phyloP scores from a whole-genome alignment of 2,113 vertebrate species.

The Callipepla squamata region DNA sequence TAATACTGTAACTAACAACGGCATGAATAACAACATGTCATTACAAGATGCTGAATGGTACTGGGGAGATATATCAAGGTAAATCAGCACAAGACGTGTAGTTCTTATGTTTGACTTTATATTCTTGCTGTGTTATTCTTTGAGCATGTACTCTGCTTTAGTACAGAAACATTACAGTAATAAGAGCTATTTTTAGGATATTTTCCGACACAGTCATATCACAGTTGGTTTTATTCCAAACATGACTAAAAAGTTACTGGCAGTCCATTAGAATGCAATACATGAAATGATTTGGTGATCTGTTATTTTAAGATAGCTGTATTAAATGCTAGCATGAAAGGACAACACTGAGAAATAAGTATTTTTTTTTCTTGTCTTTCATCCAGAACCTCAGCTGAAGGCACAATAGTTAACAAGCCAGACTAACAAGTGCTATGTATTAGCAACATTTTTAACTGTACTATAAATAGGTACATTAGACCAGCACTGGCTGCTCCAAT shows the following conservation, averaged over 20 bases:
- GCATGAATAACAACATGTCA: constrained; percentile 98
- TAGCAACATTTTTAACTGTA: constrained; percentile 39
- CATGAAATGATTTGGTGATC: constrained; percentile 24
- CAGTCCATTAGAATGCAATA: background rate
- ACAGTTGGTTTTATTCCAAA: constrained; percentile 51
- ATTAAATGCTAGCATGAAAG: constrained; percentile 1
- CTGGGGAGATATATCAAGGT: constrained; percentile 99
- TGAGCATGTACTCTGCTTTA: background rate
- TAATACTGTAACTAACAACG: constrained; percentile 90
- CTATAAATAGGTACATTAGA: constrained; percentile 41
- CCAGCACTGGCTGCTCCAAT: background rate
- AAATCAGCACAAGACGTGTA: constrained; percentile 51
- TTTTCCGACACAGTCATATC: constrained; percentile 53
- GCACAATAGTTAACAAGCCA: background rate
- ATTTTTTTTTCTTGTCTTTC: background rate
- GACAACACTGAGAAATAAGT: background rate
- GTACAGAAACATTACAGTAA: constrained; percentile 18
- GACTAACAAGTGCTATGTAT: constrained; percentile 24
- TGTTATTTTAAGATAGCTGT: constrained; percentile 7
- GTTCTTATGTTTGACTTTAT: background rate
- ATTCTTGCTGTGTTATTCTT: background rate
- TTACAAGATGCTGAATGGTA: constrained; percentile 99
- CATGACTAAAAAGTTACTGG: constrained; percentile 46
- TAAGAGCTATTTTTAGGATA: constrained; percentile 35
- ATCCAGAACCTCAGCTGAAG: background rate